Evolutionary conservation across 2,797 vertebrate genomes (phyloP).

Genomic region (Neosalanx taihuensis): DNA sequence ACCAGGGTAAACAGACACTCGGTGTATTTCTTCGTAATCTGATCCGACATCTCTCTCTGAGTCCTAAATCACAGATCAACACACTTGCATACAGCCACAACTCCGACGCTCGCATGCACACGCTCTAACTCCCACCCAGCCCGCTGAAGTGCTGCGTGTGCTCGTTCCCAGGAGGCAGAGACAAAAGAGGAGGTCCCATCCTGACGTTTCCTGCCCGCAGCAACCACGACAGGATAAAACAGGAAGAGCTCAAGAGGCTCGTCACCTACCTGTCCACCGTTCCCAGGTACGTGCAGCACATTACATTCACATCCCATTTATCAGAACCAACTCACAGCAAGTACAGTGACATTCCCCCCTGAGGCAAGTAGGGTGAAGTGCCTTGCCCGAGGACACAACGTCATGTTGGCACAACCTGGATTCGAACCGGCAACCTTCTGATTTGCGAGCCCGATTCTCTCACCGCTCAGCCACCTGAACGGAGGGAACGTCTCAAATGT

Average conservation of each 20-base stretch:
- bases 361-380: no score
- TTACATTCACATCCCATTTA: no score
- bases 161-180: conserved; percentile 86
- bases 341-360: no score
- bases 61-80: background rate
- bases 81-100: background rate
- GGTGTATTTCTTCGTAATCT: background rate
- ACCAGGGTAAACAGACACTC: conserved; percentile 2
- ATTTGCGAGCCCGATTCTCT: no score
- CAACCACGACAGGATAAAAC: conserved; percentile 99
- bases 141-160: background rate
- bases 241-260: conserved; percentile 93
- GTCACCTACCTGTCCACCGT: conserved; percentile 97
- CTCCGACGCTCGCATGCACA: conserved; percentile 1
- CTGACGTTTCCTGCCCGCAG: conserved; percentile 95
- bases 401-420: no score
- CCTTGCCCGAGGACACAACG: no score
- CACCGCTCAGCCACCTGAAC: no score
- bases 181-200: conserved; percentile 97
- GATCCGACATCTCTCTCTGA: background rate
- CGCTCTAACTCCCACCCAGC: background rate
- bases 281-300: conserved; percentile 81
- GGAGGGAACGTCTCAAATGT: no score
- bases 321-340: no score
- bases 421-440: no score